Conservation (phyloP, 2,797 vertebrate genomes). For the Coccyzus lansbergi region DNA sequence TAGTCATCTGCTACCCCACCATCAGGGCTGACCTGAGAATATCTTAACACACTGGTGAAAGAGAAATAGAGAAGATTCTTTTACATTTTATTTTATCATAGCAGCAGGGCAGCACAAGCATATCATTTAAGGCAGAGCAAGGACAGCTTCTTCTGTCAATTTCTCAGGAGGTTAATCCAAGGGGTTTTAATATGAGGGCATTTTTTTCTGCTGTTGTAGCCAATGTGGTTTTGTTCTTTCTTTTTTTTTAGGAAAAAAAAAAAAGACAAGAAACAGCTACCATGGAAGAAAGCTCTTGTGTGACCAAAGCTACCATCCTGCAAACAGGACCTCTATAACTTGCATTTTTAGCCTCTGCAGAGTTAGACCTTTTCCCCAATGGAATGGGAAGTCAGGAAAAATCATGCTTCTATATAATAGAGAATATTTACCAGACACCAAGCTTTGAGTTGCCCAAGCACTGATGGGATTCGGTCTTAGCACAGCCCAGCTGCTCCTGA, state of each 20-base stretch:
- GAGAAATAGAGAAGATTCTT: slow-evolving; percentile 42
- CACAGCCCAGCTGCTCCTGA: background rate
- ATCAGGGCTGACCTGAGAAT: slow-evolving; percentile 46
- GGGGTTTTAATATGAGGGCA: background rate
- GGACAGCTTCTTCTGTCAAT: slow-evolving; percentile 16
- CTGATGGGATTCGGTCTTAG: background rate
- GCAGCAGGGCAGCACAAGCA: slow-evolving; percentile 14
- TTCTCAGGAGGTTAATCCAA: slow-evolving; percentile 35
- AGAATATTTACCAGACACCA: background rate
- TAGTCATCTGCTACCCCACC: slow-evolving; percentile 56
- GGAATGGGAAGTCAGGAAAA: background rate
- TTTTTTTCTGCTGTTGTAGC: background rate
- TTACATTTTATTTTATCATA: slow-evolving; percentile 40
- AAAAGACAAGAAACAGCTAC: background rate
- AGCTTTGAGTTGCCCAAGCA: background rate
- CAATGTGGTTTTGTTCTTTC: background rate
- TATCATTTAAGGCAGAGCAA: slow-evolving; percentile 34
- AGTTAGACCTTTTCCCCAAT: background rate
- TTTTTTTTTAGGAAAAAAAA: background rate
- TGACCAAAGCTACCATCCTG: background rate
- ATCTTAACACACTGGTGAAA: slow-evolving; percentile 54
- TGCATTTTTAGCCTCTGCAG: background rate
- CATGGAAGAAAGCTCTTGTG: background rate
- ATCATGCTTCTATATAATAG: background rate
- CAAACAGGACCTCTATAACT: background rate